Conservation (phyloP, 2,113 vertebrate genomes). For the Pseudorasbora parva region DNA sequence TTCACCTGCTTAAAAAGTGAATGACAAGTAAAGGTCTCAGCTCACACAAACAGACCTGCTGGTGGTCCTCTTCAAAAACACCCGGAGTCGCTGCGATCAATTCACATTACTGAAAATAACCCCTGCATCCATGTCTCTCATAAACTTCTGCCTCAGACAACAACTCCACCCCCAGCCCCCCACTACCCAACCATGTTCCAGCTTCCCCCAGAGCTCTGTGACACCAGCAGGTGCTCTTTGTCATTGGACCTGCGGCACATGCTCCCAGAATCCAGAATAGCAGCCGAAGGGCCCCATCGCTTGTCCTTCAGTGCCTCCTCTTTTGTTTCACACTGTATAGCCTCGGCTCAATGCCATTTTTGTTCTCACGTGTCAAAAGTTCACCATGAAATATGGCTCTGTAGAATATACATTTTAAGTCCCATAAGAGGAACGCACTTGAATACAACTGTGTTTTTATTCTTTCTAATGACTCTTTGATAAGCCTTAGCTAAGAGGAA, state of each 20-base stretch:
- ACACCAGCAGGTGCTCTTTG: constrained; percentile 68
- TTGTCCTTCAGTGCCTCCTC: constrained; percentile 17
- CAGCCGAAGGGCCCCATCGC: constrained; percentile 39
- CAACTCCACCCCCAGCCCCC: constrained; percentile 15
- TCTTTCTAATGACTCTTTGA: constrained; percentile 39
- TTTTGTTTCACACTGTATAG: constrained; percentile 50
- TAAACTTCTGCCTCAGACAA: constrained; percentile 33
- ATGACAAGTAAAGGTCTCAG: constrained; percentile 53
- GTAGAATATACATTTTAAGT: constrained; percentile 28
- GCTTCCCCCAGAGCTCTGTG: constrained; percentile 53
- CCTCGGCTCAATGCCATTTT: constrained; percentile 52
- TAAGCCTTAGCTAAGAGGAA: constrained; percentile 14
- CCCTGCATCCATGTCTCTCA: constrained; percentile 33
- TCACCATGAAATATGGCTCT: constrained; percentile 35
- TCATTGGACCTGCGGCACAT: constrained; percentile 54
- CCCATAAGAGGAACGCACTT: constrained; percentile 4
- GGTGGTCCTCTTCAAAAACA: constrained; percentile 60
- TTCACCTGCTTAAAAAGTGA: constrained; percentile 46
- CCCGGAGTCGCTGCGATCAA: constrained; percentile 59
- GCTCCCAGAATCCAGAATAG: constrained; percentile 55
- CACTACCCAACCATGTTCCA: constrained; percentile 10
- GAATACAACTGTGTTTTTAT: constrained; percentile 29
- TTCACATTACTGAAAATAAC: constrained; percentile 63
- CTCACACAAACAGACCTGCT: constrained; percentile 53
- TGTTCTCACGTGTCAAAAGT: constrained; percentile 33